Conservation (phyloP, 2,888 invertebrate species). For the Cantharis rufa region DNA sequence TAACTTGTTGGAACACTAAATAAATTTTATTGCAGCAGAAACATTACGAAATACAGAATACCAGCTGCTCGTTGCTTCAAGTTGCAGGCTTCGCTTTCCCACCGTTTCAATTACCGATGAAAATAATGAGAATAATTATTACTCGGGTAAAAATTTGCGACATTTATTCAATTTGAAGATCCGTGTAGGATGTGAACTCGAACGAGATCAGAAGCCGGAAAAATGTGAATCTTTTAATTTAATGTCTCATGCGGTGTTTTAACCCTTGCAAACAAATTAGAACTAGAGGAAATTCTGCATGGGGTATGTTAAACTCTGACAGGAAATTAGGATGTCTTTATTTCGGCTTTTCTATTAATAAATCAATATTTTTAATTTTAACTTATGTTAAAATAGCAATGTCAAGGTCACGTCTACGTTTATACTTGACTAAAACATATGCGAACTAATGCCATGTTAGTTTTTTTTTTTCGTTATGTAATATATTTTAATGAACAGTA, state of each 20-base stretch:
- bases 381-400: background rate
- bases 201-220: background rate
- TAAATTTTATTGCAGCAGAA: background rate
- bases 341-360: background rate
- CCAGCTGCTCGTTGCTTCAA: background rate
- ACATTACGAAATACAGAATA: background rate
- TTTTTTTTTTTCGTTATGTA: background rate
- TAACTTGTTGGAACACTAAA: background rate
- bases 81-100: background rate
- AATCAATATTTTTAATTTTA: background rate
- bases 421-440: background rate
- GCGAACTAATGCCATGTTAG: no score
- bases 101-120: background rate
- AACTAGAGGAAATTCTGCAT: background rate
- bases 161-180: background rate
- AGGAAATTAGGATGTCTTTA: background rate
- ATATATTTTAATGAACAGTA: background rate
- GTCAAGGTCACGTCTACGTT: background rate
- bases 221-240: background rate
- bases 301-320: background rate
- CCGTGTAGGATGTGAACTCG: background rate
- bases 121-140: background rate
- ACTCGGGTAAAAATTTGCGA: background rate
- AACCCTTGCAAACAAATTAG: no score
- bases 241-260: background rate